Conservation (phyloP, 30 jellyfish, hydroid and myxozoan species). For the Morbakka virulenta region DNA sequence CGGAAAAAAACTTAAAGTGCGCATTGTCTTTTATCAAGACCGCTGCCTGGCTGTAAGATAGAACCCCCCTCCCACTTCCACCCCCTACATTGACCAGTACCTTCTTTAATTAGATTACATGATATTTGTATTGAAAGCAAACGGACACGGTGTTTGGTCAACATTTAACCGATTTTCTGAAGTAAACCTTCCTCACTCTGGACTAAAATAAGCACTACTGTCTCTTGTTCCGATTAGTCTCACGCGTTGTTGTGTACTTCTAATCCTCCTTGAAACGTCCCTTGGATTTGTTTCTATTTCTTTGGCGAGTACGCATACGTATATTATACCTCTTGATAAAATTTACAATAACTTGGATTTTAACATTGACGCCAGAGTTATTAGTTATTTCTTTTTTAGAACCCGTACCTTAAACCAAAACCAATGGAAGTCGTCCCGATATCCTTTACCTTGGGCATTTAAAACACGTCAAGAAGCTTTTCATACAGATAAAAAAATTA, state of each 20-base stretch:
- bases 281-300: conserved; percentile 10
- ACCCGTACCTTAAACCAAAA: conserved; percentile 51
- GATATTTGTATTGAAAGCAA: too few relatives aligned
- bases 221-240: conserved; percentile 26
- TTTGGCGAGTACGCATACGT: conserved; percentile 34
- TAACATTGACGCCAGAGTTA: not conserved
- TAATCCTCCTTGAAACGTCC: too few relatives aligned
- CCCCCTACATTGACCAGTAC: too few relatives aligned
- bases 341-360: conserved; percentile 12
- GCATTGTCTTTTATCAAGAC: conserved; percentile 63
- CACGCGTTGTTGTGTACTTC: conserved; percentile 38
- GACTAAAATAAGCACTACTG: conserved; percentile 1
- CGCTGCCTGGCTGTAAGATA: conserved; percentile 54
- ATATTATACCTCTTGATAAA: conserved; percentile 16
- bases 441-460: conserved; percentile 45
- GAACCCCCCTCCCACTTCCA: conserved; percentile 34
- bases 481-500: conserved; percentile 30
- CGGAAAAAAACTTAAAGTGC: conserved; percentile 53
- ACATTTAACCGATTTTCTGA: conserved; percentile 27
- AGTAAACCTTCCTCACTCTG: conserved; percentile 37
- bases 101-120: too few relatives aligned
- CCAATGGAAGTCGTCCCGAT: conserved; percentile 46
- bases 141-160: conserved; percentile 52
- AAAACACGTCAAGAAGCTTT: not conserved
- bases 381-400: conserved; percentile 2